These are phyloP conservation scores for Pseudochaenichthys georgianus DNA, from an alignment of 2,797 vertebrate species.

Conservation along the genomic window DNA sequence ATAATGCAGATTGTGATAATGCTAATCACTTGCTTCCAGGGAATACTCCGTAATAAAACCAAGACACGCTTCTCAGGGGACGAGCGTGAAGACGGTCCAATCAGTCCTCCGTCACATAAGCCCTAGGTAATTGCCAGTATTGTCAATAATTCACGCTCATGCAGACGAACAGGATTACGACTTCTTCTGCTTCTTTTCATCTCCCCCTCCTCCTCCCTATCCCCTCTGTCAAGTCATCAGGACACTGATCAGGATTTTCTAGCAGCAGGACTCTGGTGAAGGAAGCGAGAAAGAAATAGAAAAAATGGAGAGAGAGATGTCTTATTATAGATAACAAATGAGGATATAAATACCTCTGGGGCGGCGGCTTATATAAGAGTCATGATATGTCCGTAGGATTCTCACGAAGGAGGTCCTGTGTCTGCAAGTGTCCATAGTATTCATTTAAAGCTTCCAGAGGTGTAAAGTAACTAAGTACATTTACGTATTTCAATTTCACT, in stretches of 20 bases:
- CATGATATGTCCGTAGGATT: conserved; percentile 69
- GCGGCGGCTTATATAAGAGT: conserved; percentile 75
- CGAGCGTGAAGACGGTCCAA: conserved; percentile 34
- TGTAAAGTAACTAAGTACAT: not conserved
- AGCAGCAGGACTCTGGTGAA: conserved; percentile 56
- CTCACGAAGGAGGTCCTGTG: conserved; percentile 26
- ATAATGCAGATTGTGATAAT: too few species aligned
- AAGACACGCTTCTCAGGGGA: conserved; percentile 22
- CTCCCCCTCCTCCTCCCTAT: conserved; percentile 47
- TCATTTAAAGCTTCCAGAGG: conserved; percentile 14
- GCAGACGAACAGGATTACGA: conserved; percentile 18
- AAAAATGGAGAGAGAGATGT: conserved; percentile 64
- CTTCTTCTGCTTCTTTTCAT: conserved; percentile 9
- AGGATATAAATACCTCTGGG: conserved; percentile 79
- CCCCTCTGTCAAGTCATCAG: conserved; percentile 68
- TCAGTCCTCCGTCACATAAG: conserved; percentile 25
- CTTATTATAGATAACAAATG: conserved; percentile 82
- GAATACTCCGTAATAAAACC: too few species aligned
- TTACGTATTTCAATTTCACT: too few species aligned
- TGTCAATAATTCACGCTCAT: conserved; percentile 53
- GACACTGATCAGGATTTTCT: conserved; percentile 76
- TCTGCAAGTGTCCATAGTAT: conserved; percentile 3
- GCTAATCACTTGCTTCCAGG: too few species aligned
- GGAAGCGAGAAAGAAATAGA: conserved; percentile 41
- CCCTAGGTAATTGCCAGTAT: conserved; percentile 12